phyloP scores from a whole-genome alignment of 2,888 invertebrate species.

The Eupithecia dodoneata region DNA sequence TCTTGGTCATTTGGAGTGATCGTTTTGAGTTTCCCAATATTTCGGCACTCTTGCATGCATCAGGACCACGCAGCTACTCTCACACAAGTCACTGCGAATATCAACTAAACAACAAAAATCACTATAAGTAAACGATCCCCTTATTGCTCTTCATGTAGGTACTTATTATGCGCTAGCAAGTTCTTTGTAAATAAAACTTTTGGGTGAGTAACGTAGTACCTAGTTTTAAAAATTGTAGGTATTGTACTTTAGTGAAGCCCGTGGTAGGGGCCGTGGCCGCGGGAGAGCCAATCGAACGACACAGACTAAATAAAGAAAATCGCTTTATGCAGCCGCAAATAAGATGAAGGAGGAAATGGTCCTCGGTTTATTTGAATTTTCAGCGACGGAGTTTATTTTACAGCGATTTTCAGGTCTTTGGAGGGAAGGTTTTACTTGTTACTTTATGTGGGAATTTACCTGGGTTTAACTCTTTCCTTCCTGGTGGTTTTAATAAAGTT shows the following conservation, averaged over 20 bases:
- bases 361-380: constrained; percentile 10
- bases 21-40: background rate
- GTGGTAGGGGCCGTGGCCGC: background rate
- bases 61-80: background rate
- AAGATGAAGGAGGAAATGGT: constrained; percentile 11
- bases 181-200: background rate
- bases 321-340: constrained; percentile 5
- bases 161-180: background rate
- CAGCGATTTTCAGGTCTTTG: background rate
- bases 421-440: background rate
- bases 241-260: background rate
- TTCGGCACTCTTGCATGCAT: background rate
- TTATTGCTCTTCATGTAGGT: too few relatives aligned
- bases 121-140: too few relatives aligned
- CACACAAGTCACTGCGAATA: background rate
- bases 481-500: background rate
- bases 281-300: constrained; percentile 11
- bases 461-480: background rate
- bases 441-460: background rate
- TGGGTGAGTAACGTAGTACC: background rate
- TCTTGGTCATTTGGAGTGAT: background rate
- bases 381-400: background rate
- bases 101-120: background rate
- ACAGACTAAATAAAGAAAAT: constrained; percentile 13
- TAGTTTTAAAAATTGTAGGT: background rate